A percentile compares a stretch with the other conserved stretches of the same genome.
These are phyloP conservation scores for Ceratosolen fusciceps DNA, from an alignment of 1,140 invertebrate species.

Conservation along the genomic window DNA sequence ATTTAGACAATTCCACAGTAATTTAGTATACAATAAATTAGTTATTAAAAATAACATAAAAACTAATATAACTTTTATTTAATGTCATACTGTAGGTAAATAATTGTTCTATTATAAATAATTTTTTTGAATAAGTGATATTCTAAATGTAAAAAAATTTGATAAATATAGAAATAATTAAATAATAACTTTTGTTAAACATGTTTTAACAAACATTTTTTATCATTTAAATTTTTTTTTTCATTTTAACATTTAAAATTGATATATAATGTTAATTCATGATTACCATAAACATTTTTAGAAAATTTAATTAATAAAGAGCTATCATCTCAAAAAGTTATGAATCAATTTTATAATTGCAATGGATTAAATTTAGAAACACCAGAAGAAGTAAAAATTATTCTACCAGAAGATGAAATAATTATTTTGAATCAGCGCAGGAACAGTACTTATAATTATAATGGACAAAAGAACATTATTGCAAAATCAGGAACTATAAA, in stretches of 20 bases:
- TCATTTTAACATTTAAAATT: background rate
- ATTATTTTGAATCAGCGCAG: constrained; percentile 20
- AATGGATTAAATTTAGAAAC: constrained; percentile 4
- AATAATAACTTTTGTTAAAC: background rate
- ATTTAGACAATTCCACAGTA: too few species aligned
- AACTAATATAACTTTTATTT: too few species aligned
- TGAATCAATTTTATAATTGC: constrained; percentile 4
- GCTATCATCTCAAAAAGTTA: constrained; percentile 9
- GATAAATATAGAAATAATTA: too few species aligned
- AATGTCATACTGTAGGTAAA: too few species aligned
- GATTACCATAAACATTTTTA: background rate
- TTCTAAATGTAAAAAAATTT: too few species aligned
- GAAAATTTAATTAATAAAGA: background rate
- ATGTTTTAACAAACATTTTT: background rate
- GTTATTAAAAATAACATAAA: too few species aligned
- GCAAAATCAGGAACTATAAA: background rate
- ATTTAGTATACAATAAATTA: too few species aligned
- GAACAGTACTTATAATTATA: background rate
- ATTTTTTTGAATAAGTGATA: too few species aligned
- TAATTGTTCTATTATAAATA: too few species aligned
- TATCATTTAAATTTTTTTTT: background rate
- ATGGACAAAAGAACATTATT: background rate
- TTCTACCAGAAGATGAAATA: constrained; percentile 33
- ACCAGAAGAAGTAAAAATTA: constrained; percentile 34
- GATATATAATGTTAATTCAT: too few species aligned